A percentile compares a stretch with the other conserved stretches of the same genome.
These are phyloP conservation scores for Xanthostigma xanthostigma DNA, from an alignment of 2,888 invertebrate genomes.

Conservation along the genomic window DNA sequence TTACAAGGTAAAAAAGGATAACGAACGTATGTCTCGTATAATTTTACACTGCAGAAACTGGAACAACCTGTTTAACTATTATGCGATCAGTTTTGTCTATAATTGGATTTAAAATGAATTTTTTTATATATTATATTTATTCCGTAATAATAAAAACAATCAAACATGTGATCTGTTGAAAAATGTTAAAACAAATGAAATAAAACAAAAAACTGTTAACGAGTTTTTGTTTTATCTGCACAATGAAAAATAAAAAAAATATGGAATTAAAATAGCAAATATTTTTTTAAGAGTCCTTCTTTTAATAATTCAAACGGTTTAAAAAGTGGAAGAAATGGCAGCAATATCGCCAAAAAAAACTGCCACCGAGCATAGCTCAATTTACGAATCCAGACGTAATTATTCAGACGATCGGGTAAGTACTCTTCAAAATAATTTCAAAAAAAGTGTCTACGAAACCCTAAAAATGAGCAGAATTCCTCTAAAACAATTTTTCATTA, in stretches of 20 bases:
- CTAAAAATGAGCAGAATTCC: neutral
- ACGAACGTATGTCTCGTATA: no score
- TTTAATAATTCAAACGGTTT: neutral
- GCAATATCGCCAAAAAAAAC: conserved; percentile 8
- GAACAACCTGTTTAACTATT: no score
- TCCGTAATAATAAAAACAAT: neutral
- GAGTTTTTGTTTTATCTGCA: neutral
- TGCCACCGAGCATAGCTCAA: conserved; percentile 24
- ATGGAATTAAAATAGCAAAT: neutral
- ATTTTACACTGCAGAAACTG: no score
- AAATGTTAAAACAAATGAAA: neutral
- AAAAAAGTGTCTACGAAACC: no score
- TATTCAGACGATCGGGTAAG: conserved; percentile 25
- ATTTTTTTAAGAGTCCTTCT: neutral
- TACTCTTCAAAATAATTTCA: neutral
- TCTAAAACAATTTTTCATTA: conserved; percentile 2
- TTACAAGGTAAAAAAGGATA: no score
- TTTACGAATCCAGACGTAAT: conserved; percentile 21
- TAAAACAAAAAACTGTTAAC: neutral
- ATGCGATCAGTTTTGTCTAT: no score
- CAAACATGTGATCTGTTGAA: neutral
- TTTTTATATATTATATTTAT: no score
- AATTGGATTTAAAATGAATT: no score
- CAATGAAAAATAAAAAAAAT: no score
- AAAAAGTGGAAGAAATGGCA: conserved; percentile 4